Conservation (phyloP, 2,113 vertebrate genomes). For the Amphilophus citrinellus region DNA sequence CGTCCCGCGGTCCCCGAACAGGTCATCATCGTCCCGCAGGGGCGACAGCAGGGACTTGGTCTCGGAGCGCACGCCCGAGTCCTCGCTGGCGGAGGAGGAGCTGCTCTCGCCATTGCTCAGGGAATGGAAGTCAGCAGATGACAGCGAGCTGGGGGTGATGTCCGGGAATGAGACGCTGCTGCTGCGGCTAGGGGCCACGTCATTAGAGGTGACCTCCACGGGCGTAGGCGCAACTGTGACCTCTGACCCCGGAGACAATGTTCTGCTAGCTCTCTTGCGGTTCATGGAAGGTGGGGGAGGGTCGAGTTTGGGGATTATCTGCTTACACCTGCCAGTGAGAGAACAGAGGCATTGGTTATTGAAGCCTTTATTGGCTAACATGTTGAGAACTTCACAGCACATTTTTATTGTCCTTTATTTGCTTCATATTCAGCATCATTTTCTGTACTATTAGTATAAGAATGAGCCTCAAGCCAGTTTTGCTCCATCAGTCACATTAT, state of each 20-base stretch:
- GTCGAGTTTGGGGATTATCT: constrained; percentile 85
- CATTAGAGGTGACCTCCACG: constrained; percentile 18
- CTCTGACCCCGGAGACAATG: constrained; percentile 79
- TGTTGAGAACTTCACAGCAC: neutral
- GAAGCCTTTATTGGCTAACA: neutral
- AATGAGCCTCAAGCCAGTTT: constrained; percentile 38
- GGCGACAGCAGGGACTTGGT: constrained; percentile 71
- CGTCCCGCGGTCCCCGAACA: constrained; percentile 65
- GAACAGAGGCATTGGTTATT: neutral
- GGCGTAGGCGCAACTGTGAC: constrained; percentile 23
- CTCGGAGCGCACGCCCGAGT: constrained; percentile 76
- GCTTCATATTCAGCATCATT: neutral
- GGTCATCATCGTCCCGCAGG: constrained; percentile 71
- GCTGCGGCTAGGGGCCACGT: constrained; percentile 52
- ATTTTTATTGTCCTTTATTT: neutral
- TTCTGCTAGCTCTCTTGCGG: constrained; percentile 85
- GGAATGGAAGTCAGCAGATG: constrained; percentile 78
- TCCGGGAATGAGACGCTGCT: constrained; percentile 80
- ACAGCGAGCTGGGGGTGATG: constrained; percentile 78
- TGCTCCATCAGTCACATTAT: constrained; percentile 37
- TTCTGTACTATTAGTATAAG: neutral
- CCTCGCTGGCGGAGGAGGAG: constrained; percentile 79
- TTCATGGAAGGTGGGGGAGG: constrained; percentile 80
- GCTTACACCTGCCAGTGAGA: constrained; percentile 73
- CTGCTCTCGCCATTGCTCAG: constrained; percentile 72